phyloP scores from a whole-genome alignment of 2,113 vertebrate genomes.

The Apodemus sylvaticus region DNA sequence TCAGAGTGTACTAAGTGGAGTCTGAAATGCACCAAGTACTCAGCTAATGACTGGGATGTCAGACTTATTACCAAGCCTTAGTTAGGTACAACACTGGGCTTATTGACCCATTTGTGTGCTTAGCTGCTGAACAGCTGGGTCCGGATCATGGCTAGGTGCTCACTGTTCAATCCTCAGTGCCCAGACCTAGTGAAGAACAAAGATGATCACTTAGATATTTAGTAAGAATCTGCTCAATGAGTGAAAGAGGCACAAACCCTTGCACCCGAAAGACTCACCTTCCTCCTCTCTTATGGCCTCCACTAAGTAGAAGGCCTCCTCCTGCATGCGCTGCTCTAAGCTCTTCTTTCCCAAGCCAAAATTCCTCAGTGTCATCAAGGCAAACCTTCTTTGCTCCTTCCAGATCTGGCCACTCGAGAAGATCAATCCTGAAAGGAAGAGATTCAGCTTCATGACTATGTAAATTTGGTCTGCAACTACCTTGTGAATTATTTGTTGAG shows the following conservation, averaged over 20 bases:
- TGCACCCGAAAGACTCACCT: constrained; percentile 74
- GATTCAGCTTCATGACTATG: not conserved
- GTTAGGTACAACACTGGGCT: not conserved
- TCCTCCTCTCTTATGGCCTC: constrained; percentile 80
- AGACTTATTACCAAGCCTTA: not conserved
- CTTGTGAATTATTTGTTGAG: not conserved
- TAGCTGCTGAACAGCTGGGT: not conserved
- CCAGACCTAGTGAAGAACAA: not conserved
- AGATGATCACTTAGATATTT: not conserved
- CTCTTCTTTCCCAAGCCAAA: constrained; percentile 83
- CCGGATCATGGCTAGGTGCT: not conserved
- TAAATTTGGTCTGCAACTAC: not conserved
- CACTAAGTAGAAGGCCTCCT: constrained; percentile 79
- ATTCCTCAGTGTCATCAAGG: constrained; percentile 83
- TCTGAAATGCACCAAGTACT: not conserved
- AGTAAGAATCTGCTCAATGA: not conserved
- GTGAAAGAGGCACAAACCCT: not conserved
- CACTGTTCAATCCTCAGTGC: not conserved
- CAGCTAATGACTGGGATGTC: not conserved
- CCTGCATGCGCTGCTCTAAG: constrained; percentile 84
- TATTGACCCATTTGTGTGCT: not conserved
- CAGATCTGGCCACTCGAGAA: constrained; percentile 56
- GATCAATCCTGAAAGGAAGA: constrained; percentile 54
- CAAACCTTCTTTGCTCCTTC: constrained; percentile 66
- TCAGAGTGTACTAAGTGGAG: not conserved